These are phyloP conservation scores for Andricus grossulariae DNA, from an alignment of 1,140 invertebrate genomes.

Conservation along the genomic window DNA sequence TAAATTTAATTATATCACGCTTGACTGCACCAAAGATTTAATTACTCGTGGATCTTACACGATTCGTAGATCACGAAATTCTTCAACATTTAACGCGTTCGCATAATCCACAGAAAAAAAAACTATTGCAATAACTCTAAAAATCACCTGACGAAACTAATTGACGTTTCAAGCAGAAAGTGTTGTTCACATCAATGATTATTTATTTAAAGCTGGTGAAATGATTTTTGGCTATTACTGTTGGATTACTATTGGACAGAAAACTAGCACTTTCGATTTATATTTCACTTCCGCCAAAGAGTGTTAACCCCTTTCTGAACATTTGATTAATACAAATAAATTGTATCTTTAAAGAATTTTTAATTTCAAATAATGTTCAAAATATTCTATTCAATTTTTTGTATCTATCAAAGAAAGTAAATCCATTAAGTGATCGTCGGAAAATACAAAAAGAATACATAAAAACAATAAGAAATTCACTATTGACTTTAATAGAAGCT, in stretches of 20 bases:
- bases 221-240: neutral
- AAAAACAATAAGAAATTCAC: too few species aligned
- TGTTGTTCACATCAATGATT: constrained; percentile 6
- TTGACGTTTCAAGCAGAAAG: neutral
- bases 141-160: neutral
- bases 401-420: too few species aligned
- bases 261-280: neutral
- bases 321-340: neutral
- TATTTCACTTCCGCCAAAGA: neutral
- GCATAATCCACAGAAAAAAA: neutral
- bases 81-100: neutral
- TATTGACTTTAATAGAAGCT: too few species aligned
- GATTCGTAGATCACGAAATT: constrained; percentile 31
- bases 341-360: too few species aligned
- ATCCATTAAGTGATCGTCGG: too few species aligned
- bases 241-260: neutral
- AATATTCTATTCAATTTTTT: too few species aligned
- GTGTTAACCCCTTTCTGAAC: neutral
- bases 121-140: constrained; percentile 4
- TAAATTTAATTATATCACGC: constrained; percentile 14
- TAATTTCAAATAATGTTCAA: too few species aligned
- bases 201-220: neutral
- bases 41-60: constrained; percentile 33
- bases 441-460: too few species aligned
- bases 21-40: constrained; percentile 10